Conservation (phyloP, 2,113 vertebrate genomes). For the Colinus virginianus region DNA sequence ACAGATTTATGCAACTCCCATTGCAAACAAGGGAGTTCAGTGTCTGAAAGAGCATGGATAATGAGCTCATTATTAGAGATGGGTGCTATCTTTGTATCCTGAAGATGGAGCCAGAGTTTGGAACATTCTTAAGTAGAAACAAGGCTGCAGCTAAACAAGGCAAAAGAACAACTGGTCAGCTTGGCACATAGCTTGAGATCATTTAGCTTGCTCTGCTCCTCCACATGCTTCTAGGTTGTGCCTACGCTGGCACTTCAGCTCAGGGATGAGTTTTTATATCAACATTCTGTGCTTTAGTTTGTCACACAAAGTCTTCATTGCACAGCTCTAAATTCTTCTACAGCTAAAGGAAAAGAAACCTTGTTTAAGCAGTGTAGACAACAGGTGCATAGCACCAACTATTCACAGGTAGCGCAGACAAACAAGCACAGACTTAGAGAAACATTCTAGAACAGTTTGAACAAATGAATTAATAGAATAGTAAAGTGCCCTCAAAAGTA, state of each 20-base stretch:
- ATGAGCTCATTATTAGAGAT: neutral
- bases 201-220: neutral
- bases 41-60: neutral
- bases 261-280: neutral
- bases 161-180: neutral
- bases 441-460: too few relatives aligned
- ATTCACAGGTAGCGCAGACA: neutral
- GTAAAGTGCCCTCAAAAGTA: neutral
- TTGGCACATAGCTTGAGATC: neutral
- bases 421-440: neutral
- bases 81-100: neutral
- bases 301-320: neutral
- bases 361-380: neutral
- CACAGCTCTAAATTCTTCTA: neutral
- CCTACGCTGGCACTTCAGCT: neutral
- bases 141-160: neutral
- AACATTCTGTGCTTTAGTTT: neutral
- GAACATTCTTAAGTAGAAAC: neutral
- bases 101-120: neutral
- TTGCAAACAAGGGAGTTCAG: neutral
- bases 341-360: neutral
- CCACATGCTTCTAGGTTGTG: neutral
- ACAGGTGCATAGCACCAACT: neutral
- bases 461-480: too few relatives aligned
- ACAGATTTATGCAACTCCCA: neutral